Base-by-base conservation (phyloP, 2,797 vertebrate genomes). In the Sternarchorhynchus goeldii region DNA sequence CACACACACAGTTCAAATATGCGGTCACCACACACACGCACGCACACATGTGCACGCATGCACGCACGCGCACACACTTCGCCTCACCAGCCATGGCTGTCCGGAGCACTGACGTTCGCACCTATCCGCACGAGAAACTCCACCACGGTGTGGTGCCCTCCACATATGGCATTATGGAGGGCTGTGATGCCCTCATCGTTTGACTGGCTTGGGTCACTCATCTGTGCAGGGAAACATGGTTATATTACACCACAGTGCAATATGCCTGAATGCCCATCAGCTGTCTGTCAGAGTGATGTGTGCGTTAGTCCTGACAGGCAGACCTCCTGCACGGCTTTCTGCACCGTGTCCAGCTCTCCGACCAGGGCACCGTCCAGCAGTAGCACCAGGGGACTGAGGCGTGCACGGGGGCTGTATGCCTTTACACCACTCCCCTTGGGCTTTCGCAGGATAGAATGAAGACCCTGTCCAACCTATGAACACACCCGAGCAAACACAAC, bases 161-260 rank as follows among this genome's bases (percentile, higher is more conserved):
- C 95, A 0, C 96, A 98, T 88, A 97, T 95, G 65, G 94, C 95
- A 0, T 98, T 98, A 87, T 98, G 96, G 59, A 98, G 93, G 0
- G 94, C 96, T 0, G 96, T 98, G 90, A 98, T 97, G 77, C 96
- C 96, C 85, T 97, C 96, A 16, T 96, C 96, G 0, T 97, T 97
- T 0, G 95, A 89, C 73, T 96, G 95, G 86, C 96, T 98, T 0
- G 96, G 94, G 80, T 98, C 95, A 1, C 81, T 93, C 89, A 96
- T 94, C 96, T 98, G 45, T 0, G 12, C 7, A 75, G 32, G 18
- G 41, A 77, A 36, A 72, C n/a, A 72, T 31, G 50, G 0, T 17
- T 7, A 2, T 55, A 60, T 36, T 53, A 67, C 25, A 66, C 14
- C 25, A 39, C 0, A 59, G 65, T 36, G 8, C 4, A 0, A 1